Base-by-base conservation (phyloP, 2,888 invertebrate genomes). In the Phyto melanocephala region DNA sequence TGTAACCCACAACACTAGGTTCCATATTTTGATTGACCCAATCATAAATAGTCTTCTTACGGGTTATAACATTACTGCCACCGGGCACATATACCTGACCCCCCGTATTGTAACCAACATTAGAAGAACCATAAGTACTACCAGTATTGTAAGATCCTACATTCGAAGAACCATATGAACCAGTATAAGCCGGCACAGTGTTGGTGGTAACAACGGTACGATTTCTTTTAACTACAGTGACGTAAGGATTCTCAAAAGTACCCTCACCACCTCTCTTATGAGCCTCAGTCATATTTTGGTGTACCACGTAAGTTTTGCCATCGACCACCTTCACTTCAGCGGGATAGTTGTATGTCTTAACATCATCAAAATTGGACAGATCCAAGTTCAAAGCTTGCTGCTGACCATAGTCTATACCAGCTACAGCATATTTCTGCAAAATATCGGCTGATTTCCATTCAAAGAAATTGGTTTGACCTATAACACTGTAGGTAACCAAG, bases 251-350 rank as follows among this genome's bases (percentile, higher is more conserved):
- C 0, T 84, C 85, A 63, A 52, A 86, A 7, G 65, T 77, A 5
- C 83, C 81, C 6, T 78, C 79, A 33, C 87, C 87, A 17, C 63
- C 82, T 10, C 79, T 84, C 17, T 84, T 85, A 6, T 85, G 86
- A 0, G 88, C 88, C 28, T 90, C 90, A 0, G 91, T 90, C 45
- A 87, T 89, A 77, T 91, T 91, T 62, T 90, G 88, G 68, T 89
- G 89, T 10, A 90, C 90, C n/a, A 90, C 85, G 78, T 88, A 88
- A 0, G 90, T 89, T 68, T 90, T 89, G 33, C 91, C 91, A 77
- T 89, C 87, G 52, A 91, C 86, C 2, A 90, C 88, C 74, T 90
- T 90, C 0, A 90, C 88, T 71, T 90, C 90, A 1, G 89, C 86
- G 2, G 91, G 91, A 70, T 87, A 90, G 4, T 88, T 88, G 63